phyloP scores from a whole-genome alignment of 2,113 vertebrate species.

The Colinus virginianus region DNA sequence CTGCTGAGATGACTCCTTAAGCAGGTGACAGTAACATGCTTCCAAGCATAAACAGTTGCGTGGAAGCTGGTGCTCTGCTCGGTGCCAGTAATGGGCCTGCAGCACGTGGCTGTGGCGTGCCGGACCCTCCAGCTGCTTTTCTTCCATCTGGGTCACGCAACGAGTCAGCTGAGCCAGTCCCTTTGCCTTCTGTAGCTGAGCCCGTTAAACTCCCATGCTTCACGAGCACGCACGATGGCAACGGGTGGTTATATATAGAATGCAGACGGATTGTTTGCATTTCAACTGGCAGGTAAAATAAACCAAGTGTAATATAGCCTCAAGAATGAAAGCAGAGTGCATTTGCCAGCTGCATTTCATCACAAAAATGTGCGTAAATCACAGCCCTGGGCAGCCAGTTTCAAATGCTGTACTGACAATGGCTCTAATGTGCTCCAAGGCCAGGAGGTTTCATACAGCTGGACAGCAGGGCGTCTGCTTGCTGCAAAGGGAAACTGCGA shows the following conservation, averaged over 20 bases:
- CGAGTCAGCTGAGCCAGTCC: not conserved
- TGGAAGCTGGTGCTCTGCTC: not conserved
- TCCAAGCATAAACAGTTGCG: not conserved
- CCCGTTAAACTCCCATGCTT: not conserved
- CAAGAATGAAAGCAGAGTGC: not conserved
- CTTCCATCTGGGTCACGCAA: not conserved
- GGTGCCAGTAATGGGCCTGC: not conserved
- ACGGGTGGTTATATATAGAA: not conserved
- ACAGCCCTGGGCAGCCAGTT: not conserved
- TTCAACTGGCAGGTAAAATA: conserved; percentile 47
- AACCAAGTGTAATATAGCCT: not conserved
- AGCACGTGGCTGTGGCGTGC: rapidly evolving
- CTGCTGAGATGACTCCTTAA: not conserved
- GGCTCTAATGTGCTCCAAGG: not conserved
- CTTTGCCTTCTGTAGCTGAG: not conserved
- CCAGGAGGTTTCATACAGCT: not conserved
- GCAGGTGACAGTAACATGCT: not conserved
- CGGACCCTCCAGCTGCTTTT: not conserved
- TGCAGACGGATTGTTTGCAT: not conserved
- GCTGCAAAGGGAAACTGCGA: not conserved
- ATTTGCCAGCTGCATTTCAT: conserved; percentile 32
- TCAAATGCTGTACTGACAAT: not conserved
- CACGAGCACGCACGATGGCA: not conserved
- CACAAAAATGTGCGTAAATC: not conserved
- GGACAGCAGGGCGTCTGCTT: not conserved